Conservation (phyloP, 2,888 invertebrate genomes). For the Brachyopa scutellaris region DNA sequence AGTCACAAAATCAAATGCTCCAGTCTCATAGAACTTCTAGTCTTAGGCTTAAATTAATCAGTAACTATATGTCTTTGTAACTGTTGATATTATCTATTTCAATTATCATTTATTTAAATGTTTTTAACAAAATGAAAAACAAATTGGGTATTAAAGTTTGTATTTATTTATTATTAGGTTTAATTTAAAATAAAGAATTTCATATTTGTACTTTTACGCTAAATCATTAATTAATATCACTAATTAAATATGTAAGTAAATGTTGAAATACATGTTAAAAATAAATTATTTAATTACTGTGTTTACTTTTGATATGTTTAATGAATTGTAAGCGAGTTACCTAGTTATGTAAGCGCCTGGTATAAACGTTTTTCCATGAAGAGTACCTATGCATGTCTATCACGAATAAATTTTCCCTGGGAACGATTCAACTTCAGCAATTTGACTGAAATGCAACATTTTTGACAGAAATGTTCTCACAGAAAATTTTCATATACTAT, state of each 20-base stretch:
- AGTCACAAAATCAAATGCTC: constrained; percentile 30
- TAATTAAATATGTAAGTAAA: constrained; percentile 47
- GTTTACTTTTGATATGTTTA: no score
- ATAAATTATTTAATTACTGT: constrained; percentile 46
- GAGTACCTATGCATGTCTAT: no score
- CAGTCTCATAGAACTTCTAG: constrained; percentile 24
- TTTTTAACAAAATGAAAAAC: no score
- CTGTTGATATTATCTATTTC: constrained; percentile 57
- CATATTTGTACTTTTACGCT: constrained; percentile 49
- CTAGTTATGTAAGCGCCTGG: no score
- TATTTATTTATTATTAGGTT: constrained; percentile 7
- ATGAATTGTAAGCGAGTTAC: no score
- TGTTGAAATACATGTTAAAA: constrained; percentile 64
- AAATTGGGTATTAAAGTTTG: not conserved
- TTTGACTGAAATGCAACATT: no score
- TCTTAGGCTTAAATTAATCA: constrained; percentile 29
- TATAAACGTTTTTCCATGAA: no score
- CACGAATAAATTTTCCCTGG: no score
- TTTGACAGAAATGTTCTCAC: no score
- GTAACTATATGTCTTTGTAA: constrained; percentile 23
- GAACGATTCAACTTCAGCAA: no score
- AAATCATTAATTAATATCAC: constrained; percentile 60
- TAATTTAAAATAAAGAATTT: constrained; percentile 50
- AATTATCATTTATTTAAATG: constrained; percentile 41
- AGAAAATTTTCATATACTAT: no score